Conservation (phyloP, 2,888 invertebrate species). For the Pandemis heparana region DNA sequence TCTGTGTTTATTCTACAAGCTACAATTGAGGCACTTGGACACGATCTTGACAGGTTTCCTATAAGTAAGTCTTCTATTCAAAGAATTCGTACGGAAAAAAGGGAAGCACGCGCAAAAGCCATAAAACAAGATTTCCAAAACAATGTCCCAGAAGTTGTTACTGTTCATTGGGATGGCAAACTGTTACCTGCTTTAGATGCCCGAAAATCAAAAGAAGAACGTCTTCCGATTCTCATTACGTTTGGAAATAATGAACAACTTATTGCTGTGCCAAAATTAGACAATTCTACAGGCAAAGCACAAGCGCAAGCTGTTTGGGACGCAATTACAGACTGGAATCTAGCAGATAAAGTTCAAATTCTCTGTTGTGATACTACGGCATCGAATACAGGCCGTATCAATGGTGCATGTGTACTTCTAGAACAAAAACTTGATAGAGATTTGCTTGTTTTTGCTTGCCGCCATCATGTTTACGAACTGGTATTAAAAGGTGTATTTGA, state of each 20-base stretch:
- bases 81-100: no score
- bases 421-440: constrained; percentile 28
- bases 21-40: constrained; percentile 18
- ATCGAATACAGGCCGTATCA: constrained; percentile 42
- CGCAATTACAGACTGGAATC: neutral
- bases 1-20: constrained; percentile 44
- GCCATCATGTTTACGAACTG: constrained; percentile 44
- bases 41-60: no score
- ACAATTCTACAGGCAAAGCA: no score
- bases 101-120: no score
- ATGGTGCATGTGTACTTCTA: constrained; percentile 40
- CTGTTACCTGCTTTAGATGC: no score
- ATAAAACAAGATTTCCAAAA: neutral
- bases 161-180: constrained; percentile 5
- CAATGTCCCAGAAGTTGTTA: neutral
- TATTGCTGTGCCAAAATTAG: no score
- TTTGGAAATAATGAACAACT: no score
- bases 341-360: constrained; percentile 20
- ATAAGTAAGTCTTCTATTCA: no score
- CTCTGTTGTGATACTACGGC: constrained; percentile 42
- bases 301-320: no score
- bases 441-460: constrained; percentile 43
- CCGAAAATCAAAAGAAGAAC: no score
- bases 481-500: constrained; percentile 41
- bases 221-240: no score